Conservation (phyloP, 2,888 invertebrate genomes). For the Erebia ligea region DNA sequence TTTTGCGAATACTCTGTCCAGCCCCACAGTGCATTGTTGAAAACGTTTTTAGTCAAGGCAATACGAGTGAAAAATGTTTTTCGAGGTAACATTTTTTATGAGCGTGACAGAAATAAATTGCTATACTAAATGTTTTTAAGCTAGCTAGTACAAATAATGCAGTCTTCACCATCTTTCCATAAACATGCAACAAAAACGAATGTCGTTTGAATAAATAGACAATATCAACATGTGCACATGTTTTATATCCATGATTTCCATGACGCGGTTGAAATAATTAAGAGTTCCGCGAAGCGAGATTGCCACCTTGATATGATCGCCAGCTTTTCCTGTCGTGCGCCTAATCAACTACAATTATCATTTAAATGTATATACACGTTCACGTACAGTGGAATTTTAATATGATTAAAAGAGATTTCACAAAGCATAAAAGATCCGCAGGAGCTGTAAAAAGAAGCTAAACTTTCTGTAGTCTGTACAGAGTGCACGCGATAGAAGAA, state of each 20-base stretch:
- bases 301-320: slow-evolving; percentile 51
- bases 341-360: slow-evolving; percentile 54
- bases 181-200: neutral
- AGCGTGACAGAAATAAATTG: slow-evolving; percentile 5
- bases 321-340: slow-evolving; percentile 72
- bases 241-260: slow-evolving; percentile 28
- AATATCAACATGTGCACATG: slow-evolving; percentile 5
- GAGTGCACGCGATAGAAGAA: no score
- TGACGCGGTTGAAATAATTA: slow-evolving; percentile 51
- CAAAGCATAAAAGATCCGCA: no score
- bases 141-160: no score
- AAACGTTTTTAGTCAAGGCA: neutral
- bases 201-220: slow-evolving; percentile 14
- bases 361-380: neutral
- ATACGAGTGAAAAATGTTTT: neutral
- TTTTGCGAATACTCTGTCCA: neutral
- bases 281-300: slow-evolving; percentile 57
- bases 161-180: neutral
- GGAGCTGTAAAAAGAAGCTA: no score
- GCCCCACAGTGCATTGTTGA: slow-evolving; percentile 3
- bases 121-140: neutral
- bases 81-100: neutral
- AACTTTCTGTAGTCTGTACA: no score
- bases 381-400: neutral
- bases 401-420: neutral